These are phyloP conservation scores for Gracilinanus agilis DNA, from an alignment of 2,113 vertebrate genomes.

Conservation along the genomic window DNA sequence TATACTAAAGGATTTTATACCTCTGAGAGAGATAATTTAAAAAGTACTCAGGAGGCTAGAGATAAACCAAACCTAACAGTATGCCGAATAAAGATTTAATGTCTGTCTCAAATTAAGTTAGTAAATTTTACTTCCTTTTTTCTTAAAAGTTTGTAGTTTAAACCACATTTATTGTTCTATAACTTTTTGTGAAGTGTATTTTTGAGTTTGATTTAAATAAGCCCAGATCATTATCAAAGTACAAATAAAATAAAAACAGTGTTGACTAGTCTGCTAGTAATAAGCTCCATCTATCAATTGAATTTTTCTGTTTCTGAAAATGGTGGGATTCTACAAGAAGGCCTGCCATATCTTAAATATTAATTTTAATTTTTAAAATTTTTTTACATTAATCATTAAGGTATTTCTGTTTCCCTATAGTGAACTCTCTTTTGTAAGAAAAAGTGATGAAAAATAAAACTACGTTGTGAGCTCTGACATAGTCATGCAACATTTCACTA, in stretches of 20 bases:
- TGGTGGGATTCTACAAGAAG: background rate
- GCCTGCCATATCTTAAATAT: background rate
- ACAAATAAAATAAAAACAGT: background rate
- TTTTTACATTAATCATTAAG: background rate
- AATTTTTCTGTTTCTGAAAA: background rate
- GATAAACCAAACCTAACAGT: background rate
- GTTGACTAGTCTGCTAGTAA: background rate
- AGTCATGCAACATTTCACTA: background rate
- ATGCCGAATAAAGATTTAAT: background rate
- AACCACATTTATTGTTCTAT: background rate
- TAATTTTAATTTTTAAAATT: background rate
- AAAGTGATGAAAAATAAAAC: background rate
- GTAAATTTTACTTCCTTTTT: background rate
- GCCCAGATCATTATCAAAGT: background rate
- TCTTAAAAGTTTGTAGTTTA: conserved; percentile 7
- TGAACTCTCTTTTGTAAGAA: background rate
- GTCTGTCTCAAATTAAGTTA: background rate
- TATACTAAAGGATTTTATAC: background rate
- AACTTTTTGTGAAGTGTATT: conserved; percentile 6
- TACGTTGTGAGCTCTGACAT: background rate
- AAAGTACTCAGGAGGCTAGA: background rate
- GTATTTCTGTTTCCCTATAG: background rate
- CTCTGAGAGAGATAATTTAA: conserved; percentile 27
- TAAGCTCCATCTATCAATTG: background rate
- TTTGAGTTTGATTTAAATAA: background rate